A percentile compares a stretch with the other conserved stretches of the same genome.
Conservation (phyloP, 2,797 vertebrate genomes). For the Morelia viridis region DNA sequence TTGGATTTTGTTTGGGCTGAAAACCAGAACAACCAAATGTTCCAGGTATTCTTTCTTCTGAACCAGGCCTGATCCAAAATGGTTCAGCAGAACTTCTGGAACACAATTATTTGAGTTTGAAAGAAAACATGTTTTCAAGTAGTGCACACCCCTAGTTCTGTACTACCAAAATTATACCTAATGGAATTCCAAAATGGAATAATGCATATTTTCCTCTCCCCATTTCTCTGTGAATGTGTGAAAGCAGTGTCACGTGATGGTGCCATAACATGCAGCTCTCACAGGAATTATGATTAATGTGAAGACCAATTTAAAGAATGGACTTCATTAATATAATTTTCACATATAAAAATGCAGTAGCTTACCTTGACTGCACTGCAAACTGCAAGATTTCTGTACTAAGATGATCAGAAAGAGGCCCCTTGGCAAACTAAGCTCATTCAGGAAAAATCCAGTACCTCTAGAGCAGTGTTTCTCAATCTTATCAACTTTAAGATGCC, state of each 20-base stretch:
- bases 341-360: conserved; percentile 43
- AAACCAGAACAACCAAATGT: background rate
- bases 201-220: background rate
- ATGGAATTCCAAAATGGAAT: background rate
- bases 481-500: too few species aligned
- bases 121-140: background rate
- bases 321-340: conserved; percentile 43
- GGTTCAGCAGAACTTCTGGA: background rate
- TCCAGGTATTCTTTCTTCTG: background rate
- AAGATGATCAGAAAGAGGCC: conserved; percentile 18
- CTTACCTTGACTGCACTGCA: background rate
- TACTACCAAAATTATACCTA: background rate
- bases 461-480: background rate
- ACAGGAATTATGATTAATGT: conserved; percentile 36
- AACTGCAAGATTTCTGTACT: conserved; percentile 35
- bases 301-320: background rate
- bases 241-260: background rate
- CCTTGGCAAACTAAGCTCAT: conserved; percentile 11
- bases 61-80: background rate
- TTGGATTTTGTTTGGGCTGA: background rate
- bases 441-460: conserved; percentile 43
- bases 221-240: background rate
- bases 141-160: background rate
- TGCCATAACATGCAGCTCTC: background rate
- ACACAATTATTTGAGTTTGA: background rate